Percentiles rank a stretch among this genome's conserved stretches.
Conservation (phyloP, 23 tunicate species). For the Pegea sp. region DNA sequence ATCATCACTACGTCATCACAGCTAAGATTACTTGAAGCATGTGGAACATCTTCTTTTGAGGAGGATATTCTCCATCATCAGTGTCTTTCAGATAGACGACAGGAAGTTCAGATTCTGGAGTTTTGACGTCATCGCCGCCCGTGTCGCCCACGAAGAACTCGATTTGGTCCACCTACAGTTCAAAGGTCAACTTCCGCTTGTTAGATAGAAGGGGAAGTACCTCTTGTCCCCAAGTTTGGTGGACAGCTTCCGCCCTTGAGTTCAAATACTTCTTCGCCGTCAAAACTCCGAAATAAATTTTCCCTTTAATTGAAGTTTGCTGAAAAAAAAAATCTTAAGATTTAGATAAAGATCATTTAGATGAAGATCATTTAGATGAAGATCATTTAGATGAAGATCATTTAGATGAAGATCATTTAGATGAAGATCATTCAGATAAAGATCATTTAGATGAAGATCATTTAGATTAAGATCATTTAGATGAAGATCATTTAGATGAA, state of each 20-base stretch:
- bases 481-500: too few relatives aligned
- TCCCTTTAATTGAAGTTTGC: too few relatives aligned
- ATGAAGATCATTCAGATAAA: too few relatives aligned
- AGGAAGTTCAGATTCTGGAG: conserved; percentile 27
- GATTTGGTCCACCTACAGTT: conserved; percentile 38
- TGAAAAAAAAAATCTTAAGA: too few relatives aligned
- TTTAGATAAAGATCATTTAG: too few relatives aligned
- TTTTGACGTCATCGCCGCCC: conserved; percentile 15
- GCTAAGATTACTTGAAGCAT: conserved; percentile 38
- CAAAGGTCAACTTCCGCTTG: too few relatives aligned
- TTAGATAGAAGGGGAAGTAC: conserved; percentile 4
- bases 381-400: too few relatives aligned
- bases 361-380: too few relatives aligned
- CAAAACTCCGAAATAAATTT: conserved; percentile 63
- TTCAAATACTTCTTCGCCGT: conserved; percentile 69
- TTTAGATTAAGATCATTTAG: too few relatives aligned
- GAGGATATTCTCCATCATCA: conserved; percentile 74
- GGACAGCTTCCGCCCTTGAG: conserved; percentile 48
- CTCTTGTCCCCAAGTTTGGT: conserved; percentile 79
- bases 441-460: too few relatives aligned
- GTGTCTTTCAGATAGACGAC: conserved; percentile 45
- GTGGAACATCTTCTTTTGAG: conserved; percentile 62
- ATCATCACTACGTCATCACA: too few relatives aligned
- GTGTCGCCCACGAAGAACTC: conserved; percentile 19
- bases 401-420: too few relatives aligned